Conservation (phyloP, 2,113 vertebrate species). For the Hymenochirus boettgeri region DNA sequence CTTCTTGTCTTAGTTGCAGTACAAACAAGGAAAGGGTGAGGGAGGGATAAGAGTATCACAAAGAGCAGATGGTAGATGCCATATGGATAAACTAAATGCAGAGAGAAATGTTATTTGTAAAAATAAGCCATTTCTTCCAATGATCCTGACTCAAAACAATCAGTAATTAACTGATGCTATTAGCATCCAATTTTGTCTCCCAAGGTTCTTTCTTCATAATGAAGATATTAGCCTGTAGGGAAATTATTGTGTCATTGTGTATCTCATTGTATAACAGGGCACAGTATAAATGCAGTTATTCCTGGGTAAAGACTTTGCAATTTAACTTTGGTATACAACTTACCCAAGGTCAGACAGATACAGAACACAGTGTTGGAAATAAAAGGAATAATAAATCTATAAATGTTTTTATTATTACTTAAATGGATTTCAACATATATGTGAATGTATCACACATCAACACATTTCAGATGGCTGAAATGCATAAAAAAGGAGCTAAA, state of each 20-base stretch:
- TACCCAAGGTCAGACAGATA: slow-evolving; percentile 22
- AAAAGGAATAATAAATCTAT: too few relatives aligned
- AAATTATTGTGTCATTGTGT: slow-evolving; percentile 32
- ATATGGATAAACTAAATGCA: slow-evolving; percentile 42
- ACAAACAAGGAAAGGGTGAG: slow-evolving; percentile 26
- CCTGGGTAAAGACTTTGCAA: slow-evolving; percentile 22
- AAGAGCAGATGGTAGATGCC: slow-evolving; percentile 48
- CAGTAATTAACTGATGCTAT: slow-evolving; percentile 41
- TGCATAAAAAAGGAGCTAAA: too few relatives aligned
- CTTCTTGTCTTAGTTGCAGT: slow-evolving; percentile 12
- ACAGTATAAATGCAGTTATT: slow-evolving; percentile 24
- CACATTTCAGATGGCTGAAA: too few relatives aligned
- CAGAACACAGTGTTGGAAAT: too few relatives aligned
- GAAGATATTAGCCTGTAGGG: slow-evolving; percentile 30
- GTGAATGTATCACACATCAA: too few relatives aligned
- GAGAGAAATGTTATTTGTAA: slow-evolving; percentile 19
- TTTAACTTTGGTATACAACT: neutral
- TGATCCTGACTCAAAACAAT: slow-evolving; percentile 20
- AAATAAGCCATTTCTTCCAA: slow-evolving; percentile 40
- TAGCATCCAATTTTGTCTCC: slow-evolving; percentile 42
- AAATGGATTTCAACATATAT: too few relatives aligned
- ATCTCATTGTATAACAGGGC: slow-evolving; percentile 22
- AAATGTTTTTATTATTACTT: too few relatives aligned
- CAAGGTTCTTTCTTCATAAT: slow-evolving; percentile 16
- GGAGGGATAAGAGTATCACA: neutral